phyloP scores from a whole-genome alignment of 2,113 vertebrate species.

The Chaenogobius annularis region DNA sequence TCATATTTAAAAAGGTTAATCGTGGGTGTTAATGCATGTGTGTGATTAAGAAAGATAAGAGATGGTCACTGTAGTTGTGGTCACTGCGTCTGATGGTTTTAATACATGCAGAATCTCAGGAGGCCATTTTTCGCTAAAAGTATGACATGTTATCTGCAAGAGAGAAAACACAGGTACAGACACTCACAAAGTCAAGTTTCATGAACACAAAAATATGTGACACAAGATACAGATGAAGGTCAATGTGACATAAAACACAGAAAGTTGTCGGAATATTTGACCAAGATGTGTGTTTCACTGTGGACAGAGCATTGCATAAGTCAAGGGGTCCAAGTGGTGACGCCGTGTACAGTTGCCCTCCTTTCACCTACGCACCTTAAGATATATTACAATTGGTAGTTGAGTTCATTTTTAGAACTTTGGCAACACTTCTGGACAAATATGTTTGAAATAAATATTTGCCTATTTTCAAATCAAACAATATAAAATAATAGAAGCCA shows the following conservation, averaged over 20 bases:
- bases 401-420: no score
- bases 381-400: no score
- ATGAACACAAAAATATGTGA: not conserved
- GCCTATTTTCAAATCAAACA: no score
- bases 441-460: not conserved
- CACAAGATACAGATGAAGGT: not conserved
- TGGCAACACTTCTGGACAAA: not conserved
- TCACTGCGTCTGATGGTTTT: not conserved
- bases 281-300: not conserved
- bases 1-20: slow-evolving; percentile 55
- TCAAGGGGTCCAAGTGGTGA: not conserved
- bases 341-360: not conserved
- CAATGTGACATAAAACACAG: no score
- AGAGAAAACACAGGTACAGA: slow-evolving; percentile 67
- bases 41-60: slow-evolving; percentile 24
- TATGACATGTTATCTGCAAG: slow-evolving; percentile 80
- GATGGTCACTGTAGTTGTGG: slow-evolving; percentile 38
- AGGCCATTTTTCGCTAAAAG: slow-evolving; percentile 77
- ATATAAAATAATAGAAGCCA: no score
- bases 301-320: not conserved
- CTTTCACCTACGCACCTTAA: not conserved
- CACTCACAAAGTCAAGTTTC: not conserved
- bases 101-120: slow-evolving; percentile 62
- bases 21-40: slow-evolving; percentile 45
- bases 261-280: no score